A percentile compares a stretch with the other conserved stretches of the same genome.
phyloP scores from a whole-genome alignment of 2,797 vertebrate species.

The Neomorphus geoffroyi region DNA sequence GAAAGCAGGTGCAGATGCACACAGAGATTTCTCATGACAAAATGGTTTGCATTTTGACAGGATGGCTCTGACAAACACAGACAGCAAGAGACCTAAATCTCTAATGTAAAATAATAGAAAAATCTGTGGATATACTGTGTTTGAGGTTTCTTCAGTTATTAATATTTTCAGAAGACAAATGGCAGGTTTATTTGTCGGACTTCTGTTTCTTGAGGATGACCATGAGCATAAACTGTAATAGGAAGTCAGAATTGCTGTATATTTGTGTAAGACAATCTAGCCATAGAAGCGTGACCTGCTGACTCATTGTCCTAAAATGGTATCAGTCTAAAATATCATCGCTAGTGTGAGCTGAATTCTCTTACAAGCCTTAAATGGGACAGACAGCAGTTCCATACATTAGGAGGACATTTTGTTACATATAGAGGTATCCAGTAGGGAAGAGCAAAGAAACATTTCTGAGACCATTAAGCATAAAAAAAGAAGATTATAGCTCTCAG shows the following conservation, averaged over 20 bases:
- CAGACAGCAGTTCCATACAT: not conserved
- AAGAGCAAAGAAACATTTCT: not conserved
- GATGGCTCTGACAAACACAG: not conserved
- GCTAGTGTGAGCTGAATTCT: constrained; percentile 28
- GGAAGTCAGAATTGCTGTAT: constrained; percentile 22
- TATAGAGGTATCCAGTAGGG: not conserved
- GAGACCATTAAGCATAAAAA: not conserved
- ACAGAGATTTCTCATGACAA: not conserved
- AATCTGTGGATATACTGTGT: not conserved
- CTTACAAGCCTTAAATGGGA: not conserved
- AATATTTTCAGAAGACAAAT: not conserved
- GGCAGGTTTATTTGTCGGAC: not conserved
- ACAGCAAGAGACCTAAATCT: not conserved
- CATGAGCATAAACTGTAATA: not conserved
- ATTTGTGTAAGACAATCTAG: not conserved
- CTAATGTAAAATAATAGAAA: not conserved
- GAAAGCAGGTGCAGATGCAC: not conserved
- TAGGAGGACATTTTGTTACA: not conserved
- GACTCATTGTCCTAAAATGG: constrained; percentile 39
- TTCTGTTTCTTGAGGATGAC: not conserved
- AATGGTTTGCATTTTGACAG: not conserved
- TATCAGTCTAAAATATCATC: constrained; percentile 43
- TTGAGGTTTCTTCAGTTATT: not conserved
- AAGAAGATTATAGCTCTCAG: not conserved
- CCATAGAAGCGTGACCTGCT: constrained; percentile 10